Percentiles rank a stretch among this genome's conserved stretches.
Evolutionary conservation across 2,113 vertebrate genomes (phyloP).

Genomic region (Periophthalmus modestus): DNA sequence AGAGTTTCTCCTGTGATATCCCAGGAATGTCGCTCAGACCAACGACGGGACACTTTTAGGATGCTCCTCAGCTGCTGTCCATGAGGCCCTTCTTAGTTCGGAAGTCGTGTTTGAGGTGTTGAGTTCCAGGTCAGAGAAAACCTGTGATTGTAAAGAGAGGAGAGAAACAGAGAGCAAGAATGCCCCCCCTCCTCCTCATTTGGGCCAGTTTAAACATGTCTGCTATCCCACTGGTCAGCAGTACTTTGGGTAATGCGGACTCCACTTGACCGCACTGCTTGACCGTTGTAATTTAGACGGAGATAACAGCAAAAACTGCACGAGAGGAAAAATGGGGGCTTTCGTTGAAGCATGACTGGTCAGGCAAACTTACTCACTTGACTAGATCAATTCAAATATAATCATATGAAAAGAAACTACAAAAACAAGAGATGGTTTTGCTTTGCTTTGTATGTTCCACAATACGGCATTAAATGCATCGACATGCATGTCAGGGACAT

Average conservation of each 20-base stretch:
- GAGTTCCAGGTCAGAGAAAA: slow-evolving; percentile 60
- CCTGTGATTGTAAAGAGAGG: slow-evolving; percentile 18
- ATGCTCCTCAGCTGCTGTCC: slow-evolving; percentile 57
- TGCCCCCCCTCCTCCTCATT: slow-evolving; percentile 27
- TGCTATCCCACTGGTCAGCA: slow-evolving; percentile 48
- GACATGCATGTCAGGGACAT: no score
- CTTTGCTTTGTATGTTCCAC: no score
- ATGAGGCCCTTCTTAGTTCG: slow-evolving; percentile 22
- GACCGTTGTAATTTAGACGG: neutral
- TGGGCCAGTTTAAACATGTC: slow-evolving; percentile 35
- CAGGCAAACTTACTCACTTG: no score
- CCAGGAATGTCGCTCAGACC: slow-evolving; percentile 54
- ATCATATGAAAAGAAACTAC: no score
- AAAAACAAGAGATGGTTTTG: no score
- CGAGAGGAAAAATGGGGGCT: neutral
- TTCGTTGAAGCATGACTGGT: slow-evolving; percentile 5
- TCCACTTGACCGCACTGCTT: neutral
- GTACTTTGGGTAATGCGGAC: slow-evolving; percentile 37
- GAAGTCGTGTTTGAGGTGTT: slow-evolving; percentile 65
- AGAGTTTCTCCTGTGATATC: slow-evolving; percentile 46
- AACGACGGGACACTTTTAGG: slow-evolving; percentile 31
- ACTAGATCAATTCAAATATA: no score
- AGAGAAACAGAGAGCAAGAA: slow-evolving; percentile 17
- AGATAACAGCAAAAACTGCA: slow-evolving; percentile 14
- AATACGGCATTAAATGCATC: no score